Percentiles rank a stretch among this genome's conserved stretches.
Evolutionary conservation across 2,888 invertebrate genomes (phyloP).

Genomic region (Micropterix aruncella): DNA sequence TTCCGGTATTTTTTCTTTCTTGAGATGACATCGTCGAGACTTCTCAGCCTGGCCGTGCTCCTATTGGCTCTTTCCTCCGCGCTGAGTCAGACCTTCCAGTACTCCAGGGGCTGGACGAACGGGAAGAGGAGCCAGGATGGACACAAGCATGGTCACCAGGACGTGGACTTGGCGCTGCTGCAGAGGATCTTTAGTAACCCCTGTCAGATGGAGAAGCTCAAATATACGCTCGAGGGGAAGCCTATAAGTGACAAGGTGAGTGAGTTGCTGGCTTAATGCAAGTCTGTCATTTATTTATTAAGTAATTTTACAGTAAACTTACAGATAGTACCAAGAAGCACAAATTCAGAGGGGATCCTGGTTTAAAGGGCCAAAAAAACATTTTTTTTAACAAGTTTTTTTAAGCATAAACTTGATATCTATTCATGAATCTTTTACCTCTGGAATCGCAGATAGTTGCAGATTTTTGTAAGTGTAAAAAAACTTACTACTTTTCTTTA

Average conservation of each 20-base stretch:
- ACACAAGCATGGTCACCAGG: conserved; percentile 9
- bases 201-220: conserved; percentile 36
- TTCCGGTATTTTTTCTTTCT: too few species aligned
- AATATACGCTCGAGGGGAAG: conserved; percentile 35
- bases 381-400: too few species aligned
- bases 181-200: conserved; percentile 25
- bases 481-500: too few species aligned
- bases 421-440: too few species aligned
- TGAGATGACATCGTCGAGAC: conserved; percentile 18
- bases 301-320: too few species aligned
- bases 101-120: conserved; percentile 66
- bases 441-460: too few species aligned
- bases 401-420: too few species aligned
- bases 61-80: conserved; percentile 29
- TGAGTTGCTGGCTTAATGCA: neutral
- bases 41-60: conserved; percentile 23
- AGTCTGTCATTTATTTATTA: too few species aligned
- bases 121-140: conserved; percentile 41
- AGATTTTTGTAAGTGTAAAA: too few species aligned
- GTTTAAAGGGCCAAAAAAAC: too few species aligned
- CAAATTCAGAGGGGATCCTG: too few species aligned
- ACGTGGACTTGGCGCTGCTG: conserved; percentile 17
- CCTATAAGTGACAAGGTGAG: conserved; percentile 30
- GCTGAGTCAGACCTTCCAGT: conserved; percentile 58
- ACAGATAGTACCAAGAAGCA: too few species aligned